Conservation (phyloP, 1,140 invertebrate genomes). For the Teleogryllus occipitalis region DNA sequence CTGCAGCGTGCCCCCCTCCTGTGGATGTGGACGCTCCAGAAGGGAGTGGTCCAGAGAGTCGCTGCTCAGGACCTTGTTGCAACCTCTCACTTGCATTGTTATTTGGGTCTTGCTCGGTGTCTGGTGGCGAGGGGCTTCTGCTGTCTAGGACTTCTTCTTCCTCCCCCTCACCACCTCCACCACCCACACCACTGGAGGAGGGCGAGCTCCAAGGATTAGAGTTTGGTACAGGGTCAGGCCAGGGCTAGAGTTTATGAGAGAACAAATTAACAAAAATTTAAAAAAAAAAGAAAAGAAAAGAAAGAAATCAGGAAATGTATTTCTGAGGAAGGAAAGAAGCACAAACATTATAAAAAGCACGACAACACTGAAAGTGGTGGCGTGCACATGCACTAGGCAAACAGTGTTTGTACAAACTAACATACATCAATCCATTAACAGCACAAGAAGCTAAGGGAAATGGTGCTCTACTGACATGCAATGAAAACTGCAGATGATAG, state of each 20-base stretch:
- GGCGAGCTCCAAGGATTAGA: constrained; percentile 2
- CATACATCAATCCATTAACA: neutral
- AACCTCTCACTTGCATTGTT: neutral
- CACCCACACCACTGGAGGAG: neutral
- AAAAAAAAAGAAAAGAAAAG: neutral
- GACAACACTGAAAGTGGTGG: neutral
- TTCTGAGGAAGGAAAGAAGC: neutral
- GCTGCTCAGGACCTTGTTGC: neutral
- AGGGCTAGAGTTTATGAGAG: constrained; percentile 11
- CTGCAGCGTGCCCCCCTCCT: neutral
- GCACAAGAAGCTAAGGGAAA: neutral
- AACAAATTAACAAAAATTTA: neutral
- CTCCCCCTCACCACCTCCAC: neutral
- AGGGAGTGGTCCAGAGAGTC: neutral
- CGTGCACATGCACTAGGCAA: neutral
- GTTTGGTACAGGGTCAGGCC: constrained; percentile 10
- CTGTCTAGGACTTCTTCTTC: neutral
- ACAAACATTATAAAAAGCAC: neutral
- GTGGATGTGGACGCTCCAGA: neutral
- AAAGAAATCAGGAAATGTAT: neutral
- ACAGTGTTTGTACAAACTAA: neutral
- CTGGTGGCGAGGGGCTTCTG: constrained; percentile 6
- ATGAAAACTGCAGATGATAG: neutral
- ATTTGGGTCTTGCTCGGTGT: neutral
- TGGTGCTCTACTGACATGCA: neutral